Base-by-base conservation (phyloP, 2,113 vertebrate species). In the Burhinus bistriatus region DNA sequence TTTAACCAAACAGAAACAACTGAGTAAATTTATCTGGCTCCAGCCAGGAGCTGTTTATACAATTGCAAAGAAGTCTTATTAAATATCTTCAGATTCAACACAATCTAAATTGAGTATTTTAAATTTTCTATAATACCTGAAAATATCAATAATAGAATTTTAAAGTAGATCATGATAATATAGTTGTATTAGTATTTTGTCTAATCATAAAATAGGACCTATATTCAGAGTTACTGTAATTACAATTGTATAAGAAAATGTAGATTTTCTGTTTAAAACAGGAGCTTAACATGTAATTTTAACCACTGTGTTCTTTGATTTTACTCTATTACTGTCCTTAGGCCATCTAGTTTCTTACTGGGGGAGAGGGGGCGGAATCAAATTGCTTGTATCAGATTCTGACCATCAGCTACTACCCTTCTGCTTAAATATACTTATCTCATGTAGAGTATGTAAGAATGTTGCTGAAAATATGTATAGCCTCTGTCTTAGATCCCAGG, bases 401-500 rank as follows among this genome's bases (percentile, higher is more conserved):
- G 80, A 77, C 61, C 75, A 55, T 94, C 65, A 82, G 18, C 65
- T 94, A 80, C 27, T 87, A 90, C 86, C 26, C 45, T 79, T 84
- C 55, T 96, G 80, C 51, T 91, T 95, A 93, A 90, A 93, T 89
- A 76, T 82, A 78, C 58, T 77, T 89, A 54, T 27, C n/a, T 65
- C 51, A 52, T 83, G 69, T 70, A 57, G 77, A 91, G 61, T 82
- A 94, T 87, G 40, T 87, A 57, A 94, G 62, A 92, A 61, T 77
- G 93, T 93, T 96, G 75, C 91, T 90, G 82, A 94, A 83, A 94
- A 26, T 94, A 89, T 57, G 40, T 95, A 79, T 66, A 98, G 81
- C 97, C 98, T 98, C 98, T 98, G 91, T 98, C 98, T 97, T 97
- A 97, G 79, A 93, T 98, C 97, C 97, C 98, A 98, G 98, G 98